Percentiles rank a stretch among this genome's conserved stretches.
These are phyloP conservation scores for Lacerta agilis DNA, from an alignment of 2,797 vertebrate species.

Conservation along the genomic window DNA sequence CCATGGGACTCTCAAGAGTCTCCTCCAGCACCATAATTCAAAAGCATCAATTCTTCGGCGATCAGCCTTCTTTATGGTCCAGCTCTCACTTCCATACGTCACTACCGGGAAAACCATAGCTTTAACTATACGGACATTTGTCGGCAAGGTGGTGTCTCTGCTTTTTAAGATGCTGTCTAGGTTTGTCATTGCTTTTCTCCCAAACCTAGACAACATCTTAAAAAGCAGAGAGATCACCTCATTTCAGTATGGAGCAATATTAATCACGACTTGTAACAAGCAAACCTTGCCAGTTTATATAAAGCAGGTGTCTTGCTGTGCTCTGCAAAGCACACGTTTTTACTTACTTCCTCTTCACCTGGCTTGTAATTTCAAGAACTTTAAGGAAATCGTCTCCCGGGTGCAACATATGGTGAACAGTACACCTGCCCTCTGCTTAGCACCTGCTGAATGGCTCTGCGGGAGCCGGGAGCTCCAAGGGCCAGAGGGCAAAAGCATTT, in stretches of 20 bases:
- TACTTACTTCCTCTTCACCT: conserved; percentile 72
- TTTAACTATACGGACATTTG: too few relatives aligned
- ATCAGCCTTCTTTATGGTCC: too few relatives aligned
- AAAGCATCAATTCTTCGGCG: too few relatives aligned
- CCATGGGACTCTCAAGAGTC: too few relatives aligned
- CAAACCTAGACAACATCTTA: too few relatives aligned
- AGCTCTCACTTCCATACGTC: too few relatives aligned
- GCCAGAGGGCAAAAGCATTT: conserved; percentile 71
- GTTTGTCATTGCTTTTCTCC: too few relatives aligned
- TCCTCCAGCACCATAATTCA: too few relatives aligned
- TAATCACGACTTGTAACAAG: conserved; percentile 19
- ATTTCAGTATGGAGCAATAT: neutral
- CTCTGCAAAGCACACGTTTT: conserved; percentile 21
- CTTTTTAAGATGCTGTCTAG: too few relatives aligned
- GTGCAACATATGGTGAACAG: conserved; percentile 75
- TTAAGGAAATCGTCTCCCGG: conserved; percentile 61
- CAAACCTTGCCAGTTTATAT: conserved; percentile 4
- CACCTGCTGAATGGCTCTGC: conserved; percentile 83
- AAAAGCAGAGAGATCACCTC: neutral
- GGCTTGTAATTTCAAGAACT: conserved; percentile 69
- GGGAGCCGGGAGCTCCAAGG: conserved; percentile 47
- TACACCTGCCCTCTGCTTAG: conserved; percentile 83
- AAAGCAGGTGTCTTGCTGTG: neutral
- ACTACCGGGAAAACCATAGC: too few relatives aligned
- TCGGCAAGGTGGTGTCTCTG: too few relatives aligned